Percentiles rank a stretch among this genome's conserved stretches.
Evolutionary conservation across 2,888 invertebrate genomes (phyloP).

Genomic region (Dryomyza anilis): DNA sequence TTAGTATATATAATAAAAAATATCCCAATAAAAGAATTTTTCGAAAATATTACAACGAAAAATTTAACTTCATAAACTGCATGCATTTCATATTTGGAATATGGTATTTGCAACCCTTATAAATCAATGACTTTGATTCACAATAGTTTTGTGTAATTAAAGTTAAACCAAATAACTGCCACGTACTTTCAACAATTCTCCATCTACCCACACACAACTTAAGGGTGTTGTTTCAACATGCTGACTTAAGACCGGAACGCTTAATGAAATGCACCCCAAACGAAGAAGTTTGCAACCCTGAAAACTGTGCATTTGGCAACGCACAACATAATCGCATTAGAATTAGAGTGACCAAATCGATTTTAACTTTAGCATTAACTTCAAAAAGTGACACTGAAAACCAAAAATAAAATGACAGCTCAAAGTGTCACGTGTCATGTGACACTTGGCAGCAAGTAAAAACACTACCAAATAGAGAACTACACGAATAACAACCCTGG

Average conservation of each 20-base stretch:
- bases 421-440: not conserved
- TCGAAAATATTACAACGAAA: no score
- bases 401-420: not conserved
- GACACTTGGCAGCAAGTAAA: conserved; percentile 1
- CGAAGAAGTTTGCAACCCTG: not conserved
- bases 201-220: no score
- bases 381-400: not conserved
- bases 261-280: conserved; percentile 6
- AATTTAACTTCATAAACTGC: no score
- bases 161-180: no score
- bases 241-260: not conserved
- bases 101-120: no score
- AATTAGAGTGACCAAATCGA: conserved; percentile 49
- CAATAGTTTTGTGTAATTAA: no score
- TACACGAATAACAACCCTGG: not conserved
- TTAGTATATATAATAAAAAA: no score
- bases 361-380: conserved; percentile 29
- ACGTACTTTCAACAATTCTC: no score
- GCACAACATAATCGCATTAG: conserved; percentile 45
- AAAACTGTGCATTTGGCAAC: not conserved
- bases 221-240: no score
- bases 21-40: no score
- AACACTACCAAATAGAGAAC: not conserved
- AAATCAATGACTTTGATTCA: no score
- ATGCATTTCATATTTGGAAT: no score